A percentile compares a stretch with the other conserved stretches of the same genome.
Conservation (phyloP, 2,797 vertebrate genomes). For the Graptemys geographica region DNA sequence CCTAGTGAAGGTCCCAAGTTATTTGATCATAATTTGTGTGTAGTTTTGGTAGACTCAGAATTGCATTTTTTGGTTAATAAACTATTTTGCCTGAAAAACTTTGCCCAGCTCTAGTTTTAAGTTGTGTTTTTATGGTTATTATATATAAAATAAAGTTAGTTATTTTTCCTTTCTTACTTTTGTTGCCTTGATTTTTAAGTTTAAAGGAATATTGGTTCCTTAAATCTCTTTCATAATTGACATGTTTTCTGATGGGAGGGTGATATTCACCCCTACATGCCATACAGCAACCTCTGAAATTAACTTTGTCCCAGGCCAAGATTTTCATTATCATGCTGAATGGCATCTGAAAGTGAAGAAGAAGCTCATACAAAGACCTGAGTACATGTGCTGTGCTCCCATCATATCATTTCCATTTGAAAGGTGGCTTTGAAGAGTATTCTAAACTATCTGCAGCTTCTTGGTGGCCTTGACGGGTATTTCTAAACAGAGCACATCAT, state of each 20-base stretch:
- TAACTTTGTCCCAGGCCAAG: background rate
- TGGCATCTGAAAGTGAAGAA: background rate
- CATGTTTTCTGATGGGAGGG: conserved; percentile 35
- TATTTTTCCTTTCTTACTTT: conserved; percentile 22
- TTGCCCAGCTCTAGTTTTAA: background rate
- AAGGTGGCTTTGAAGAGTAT: background rate
- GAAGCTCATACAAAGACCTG: background rate
- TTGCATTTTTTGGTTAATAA: background rate
- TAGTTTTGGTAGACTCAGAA: background rate
- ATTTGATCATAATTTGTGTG: background rate
- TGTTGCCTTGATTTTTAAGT: conserved; percentile 41
- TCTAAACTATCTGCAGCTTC: background rate
- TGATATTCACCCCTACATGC: background rate
- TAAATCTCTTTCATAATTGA: background rate
- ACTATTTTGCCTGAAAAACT: background rate
- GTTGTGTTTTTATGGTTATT: background rate
- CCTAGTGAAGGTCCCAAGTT: background rate
- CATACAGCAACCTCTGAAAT: background rate
- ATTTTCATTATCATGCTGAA: background rate
- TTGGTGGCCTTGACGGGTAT: background rate
- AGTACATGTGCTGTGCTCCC: background rate
- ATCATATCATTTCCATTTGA: background rate
- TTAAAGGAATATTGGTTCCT: background rate
- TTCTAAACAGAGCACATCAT: background rate
- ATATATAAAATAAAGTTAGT: background rate